Conservation (phyloP, 2,797 vertebrate species). For the Chloroceryle amazona region DNA sequence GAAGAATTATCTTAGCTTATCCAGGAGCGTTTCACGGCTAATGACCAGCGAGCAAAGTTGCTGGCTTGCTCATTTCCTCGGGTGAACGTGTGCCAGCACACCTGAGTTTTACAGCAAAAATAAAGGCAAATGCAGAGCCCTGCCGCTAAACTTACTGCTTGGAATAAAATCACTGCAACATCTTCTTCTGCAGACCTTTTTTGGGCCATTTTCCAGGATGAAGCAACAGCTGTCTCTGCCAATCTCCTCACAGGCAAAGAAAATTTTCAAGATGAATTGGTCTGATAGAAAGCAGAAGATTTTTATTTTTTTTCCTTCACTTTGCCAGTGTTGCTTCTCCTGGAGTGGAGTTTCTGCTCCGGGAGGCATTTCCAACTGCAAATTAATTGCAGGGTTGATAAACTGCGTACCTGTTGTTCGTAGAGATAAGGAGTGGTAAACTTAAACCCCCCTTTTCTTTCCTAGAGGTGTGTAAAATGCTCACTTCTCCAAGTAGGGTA, state of each 20-base stretch:
- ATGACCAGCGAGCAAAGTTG: background rate
- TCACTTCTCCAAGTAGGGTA: background rate
- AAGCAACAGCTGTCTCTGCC: slow-evolving; percentile 62
- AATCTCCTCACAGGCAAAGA: slow-evolving; percentile 51
- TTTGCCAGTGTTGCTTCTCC: background rate
- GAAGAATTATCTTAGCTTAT: background rate
- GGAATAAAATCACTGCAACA: background rate
- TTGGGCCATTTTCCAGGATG: slow-evolving; percentile 49
- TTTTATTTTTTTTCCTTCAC: background rate
- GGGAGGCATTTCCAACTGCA: background rate
- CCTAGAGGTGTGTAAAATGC: background rate
- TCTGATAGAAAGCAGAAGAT: slow-evolving; percentile 48
- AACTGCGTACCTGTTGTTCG: background rate
- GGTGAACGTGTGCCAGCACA: background rate
- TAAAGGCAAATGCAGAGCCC: background rate
- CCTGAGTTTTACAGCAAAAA: slow-evolving; percentile 19
- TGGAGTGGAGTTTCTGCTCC: slow-evolving; percentile 3
- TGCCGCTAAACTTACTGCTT: background rate
- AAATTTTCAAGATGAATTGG: slow-evolving; percentile 60
- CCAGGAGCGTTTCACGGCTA: background rate
- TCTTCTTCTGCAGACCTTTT: background rate
- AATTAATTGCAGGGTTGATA: slow-evolving; percentile 45
- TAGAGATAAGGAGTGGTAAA: background rate
- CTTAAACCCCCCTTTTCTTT: background rate
- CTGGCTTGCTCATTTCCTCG: background rate